Base-by-base conservation (phyloP, 2,888 invertebrate genomes). In the Morpho helenor region DNA sequence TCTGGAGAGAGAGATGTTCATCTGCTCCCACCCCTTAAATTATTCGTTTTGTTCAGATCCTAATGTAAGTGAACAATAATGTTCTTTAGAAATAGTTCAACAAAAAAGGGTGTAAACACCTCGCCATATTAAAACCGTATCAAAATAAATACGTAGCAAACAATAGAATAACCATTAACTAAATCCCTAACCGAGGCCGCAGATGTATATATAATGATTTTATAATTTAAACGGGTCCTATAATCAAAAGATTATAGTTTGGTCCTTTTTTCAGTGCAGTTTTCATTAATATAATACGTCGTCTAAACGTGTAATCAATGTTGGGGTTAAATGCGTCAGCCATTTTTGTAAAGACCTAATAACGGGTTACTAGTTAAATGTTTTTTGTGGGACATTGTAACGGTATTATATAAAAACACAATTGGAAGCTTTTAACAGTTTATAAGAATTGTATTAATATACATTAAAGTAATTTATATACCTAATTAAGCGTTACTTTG, bases 151-250 rank as follows among this genome's bases (percentile, higher is more conserved):
- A 77, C 72, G 69, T 76, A 79, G 47, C 75, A 78, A 72, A 74
- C 74, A 76, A 81, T 77, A 77, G 75, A 74, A 72, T 67, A 73
- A 61, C 75, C 70, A 80, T 83, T 75, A 75, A 72, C 47, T 66
- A 71, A 74, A 75, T 74, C 76, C 74, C 68, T 69, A 70, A 69
- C 68, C 60, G 68, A 83, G 82, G 79, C 80, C 77, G 79, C 84
- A 87, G 84, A 89, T 88, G 81, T 63, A 73, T 86, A 85, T 85
- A 82, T 89, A 89, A 89, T 89, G 82, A 79, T 72, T 72, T 84
- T 87, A 82, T 87, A 88, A 87, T 65, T 66, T 71, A 64, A 31
- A 73, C 69, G 68, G 73, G 70, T 80, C 75, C 80, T 79, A 83
- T 86, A 87, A 89, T 88, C 87, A 86, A 74, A 70, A 77, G 84